Evolutionary conservation across 2,797 vertebrate species (phyloP).

Genomic region (Psittacula echo): DNA sequence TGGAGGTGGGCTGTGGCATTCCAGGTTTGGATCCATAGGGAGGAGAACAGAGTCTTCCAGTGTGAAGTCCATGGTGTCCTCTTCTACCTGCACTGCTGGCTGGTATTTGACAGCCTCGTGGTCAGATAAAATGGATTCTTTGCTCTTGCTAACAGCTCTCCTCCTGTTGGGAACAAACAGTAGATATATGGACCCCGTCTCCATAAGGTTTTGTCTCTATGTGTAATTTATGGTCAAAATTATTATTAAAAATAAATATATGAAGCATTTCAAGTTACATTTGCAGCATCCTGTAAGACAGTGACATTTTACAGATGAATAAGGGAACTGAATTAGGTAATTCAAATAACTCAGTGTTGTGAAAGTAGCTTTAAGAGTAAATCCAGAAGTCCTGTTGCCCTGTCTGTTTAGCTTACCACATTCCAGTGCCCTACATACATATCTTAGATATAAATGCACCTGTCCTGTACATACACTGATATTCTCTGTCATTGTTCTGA

Average conservation of each 20-base stretch:
- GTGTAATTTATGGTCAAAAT: not conserved
- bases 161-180: slow-evolving; percentile 75
- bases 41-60: slow-evolving; percentile 85
- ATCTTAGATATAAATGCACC: not conserved
- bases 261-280: not conserved
- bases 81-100: slow-evolving; percentile 67
- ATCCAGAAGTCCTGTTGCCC: not conserved
- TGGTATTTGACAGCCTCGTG: slow-evolving; percentile 79
- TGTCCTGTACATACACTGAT: not conserved
- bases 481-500: slow-evolving; percentile 26
- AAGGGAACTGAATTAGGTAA: not conserved
- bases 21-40: slow-evolving; percentile 83
- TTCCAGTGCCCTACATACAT: not conserved
- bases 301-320: not conserved
- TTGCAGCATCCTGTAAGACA: not conserved
- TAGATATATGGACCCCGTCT: not conserved
- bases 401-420: not conserved
- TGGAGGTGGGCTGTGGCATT: slow-evolving; percentile 93
- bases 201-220: fast-evolving
- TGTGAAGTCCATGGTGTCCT: slow-evolving; percentile 83
- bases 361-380: not conserved
- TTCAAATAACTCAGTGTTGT: not conserved
- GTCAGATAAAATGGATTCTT: slow-evolving; percentile 86
- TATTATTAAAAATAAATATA: not conserved
- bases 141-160: slow-evolving; percentile 88